These are phyloP conservation scores for Chamaetylas fuelleborni DNA, from an alignment of 2,113 vertebrate species.

Conservation along the genomic window DNA sequence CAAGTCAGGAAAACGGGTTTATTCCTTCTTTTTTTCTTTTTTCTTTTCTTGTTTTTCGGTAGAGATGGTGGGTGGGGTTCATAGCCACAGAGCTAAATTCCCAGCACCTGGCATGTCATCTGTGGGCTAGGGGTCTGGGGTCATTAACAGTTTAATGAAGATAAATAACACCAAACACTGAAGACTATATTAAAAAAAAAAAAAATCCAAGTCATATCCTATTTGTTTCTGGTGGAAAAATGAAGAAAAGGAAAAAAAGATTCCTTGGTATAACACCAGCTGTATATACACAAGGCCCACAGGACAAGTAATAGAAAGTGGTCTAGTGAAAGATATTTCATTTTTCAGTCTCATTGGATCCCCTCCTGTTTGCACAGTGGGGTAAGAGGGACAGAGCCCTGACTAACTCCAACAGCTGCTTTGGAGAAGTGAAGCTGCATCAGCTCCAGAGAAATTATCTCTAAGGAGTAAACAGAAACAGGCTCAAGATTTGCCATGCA, in stretches of 20 bases:
- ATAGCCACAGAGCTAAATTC: not conserved
- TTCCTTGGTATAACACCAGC: not conserved
- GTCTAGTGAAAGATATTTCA: not conserved
- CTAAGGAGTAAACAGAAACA: not conserved
- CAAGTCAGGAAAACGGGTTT: fast-evolving
- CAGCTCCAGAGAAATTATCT: not conserved
- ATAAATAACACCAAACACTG: not conserved
- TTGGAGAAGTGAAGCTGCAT: not conserved
- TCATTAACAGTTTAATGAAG: not conserved
- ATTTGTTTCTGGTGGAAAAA: not conserved
- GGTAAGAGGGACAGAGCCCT: not conserved
- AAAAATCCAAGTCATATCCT: not conserved
- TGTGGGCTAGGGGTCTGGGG: not conserved
- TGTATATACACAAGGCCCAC: not conserved
- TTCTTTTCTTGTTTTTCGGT: no score
- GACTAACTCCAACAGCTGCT: not conserved
- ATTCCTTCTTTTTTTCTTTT: not conserved
- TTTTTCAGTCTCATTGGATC: not conserved
- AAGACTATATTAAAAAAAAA: not conserved
- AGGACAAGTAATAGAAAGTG: not conserved
- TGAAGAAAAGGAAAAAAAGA: not conserved
- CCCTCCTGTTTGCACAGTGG: not conserved
- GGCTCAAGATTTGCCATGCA: not conserved
- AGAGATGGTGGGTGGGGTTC: not conserved
- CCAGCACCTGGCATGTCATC: not conserved